These are phyloP conservation scores for Alloplasta piceator DNA, from an alignment of 2,888 invertebrate genomes.

Conservation along the genomic window DNA sequence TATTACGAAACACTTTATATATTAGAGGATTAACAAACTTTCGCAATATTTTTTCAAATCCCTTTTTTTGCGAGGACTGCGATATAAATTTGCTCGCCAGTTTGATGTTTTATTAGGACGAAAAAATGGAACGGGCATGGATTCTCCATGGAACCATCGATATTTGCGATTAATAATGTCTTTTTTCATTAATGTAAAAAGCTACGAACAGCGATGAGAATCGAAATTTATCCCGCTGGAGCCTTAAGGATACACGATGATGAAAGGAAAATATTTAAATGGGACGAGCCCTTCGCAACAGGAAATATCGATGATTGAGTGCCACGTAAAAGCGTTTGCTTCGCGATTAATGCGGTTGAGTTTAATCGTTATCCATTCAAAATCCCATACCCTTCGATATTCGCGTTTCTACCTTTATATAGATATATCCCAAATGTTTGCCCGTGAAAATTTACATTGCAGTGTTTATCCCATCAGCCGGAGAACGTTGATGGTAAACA, in stretches of 20 bases:
- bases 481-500: background rate
- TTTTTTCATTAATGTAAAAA: too few relatives aligned
- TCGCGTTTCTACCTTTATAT: background rate
- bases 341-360: background rate
- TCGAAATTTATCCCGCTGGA: background rate
- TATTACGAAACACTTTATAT: background rate
- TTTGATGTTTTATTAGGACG: too few relatives aligned
- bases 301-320: background rate
- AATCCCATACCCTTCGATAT: background rate
- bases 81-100: too few relatives aligned
- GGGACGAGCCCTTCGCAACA: background rate
- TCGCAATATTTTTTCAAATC: background rate
- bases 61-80: background rate
- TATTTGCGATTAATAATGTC: background rate
- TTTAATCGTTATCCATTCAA: background rate
- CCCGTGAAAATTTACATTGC: background rate
- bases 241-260: background rate
- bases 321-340: background rate
- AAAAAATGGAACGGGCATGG: too few relatives aligned
- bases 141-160: too few relatives aligned
- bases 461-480: slow-evolving; percentile 21
- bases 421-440: background rate
- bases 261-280: slow-evolving; percentile 1
- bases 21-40: background rate
- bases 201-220: background rate